A percentile compares a stretch with the other conserved stretches of the same genome.
phyloP scores from a whole-genome alignment of 2,797 vertebrate species.

The Natrix natrix region DNA sequence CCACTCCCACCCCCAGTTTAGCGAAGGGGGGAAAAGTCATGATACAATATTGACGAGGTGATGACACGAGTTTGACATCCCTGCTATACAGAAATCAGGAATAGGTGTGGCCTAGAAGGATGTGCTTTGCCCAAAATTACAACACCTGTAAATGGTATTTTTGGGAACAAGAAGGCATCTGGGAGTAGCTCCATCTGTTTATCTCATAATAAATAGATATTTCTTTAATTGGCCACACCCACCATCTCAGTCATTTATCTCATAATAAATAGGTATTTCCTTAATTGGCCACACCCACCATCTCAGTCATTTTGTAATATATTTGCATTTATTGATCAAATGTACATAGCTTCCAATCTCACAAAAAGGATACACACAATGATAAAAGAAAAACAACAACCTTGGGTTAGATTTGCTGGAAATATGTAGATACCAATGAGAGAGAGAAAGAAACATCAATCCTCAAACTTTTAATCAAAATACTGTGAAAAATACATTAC shows the following conservation, averaged over 20 bases:
- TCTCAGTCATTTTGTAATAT: background rate
- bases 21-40: too few relatives aligned
- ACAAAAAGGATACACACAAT: background rate
- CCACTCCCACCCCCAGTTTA: too few relatives aligned
- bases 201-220: background rate
- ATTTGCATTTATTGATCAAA: background rate
- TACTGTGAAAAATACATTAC: background rate
- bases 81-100: background rate
- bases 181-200: background rate
- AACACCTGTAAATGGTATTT: background rate
- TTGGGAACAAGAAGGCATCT: background rate
- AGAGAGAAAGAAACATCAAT: background rate
- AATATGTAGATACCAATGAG: background rate
- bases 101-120: background rate
- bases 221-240: too few relatives aligned
- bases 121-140: background rate
- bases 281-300: too few relatives aligned
- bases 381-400: background rate
- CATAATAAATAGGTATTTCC: background rate
- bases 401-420: background rate
- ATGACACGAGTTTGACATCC: too few relatives aligned
- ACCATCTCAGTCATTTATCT: background rate
- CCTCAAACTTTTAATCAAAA: background rate
- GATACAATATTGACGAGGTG: fast-evolving
- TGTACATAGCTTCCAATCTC: background rate